phyloP scores from a whole-genome alignment of 1,140 invertebrate species.

The Trypoxylus dichotomus region DNA sequence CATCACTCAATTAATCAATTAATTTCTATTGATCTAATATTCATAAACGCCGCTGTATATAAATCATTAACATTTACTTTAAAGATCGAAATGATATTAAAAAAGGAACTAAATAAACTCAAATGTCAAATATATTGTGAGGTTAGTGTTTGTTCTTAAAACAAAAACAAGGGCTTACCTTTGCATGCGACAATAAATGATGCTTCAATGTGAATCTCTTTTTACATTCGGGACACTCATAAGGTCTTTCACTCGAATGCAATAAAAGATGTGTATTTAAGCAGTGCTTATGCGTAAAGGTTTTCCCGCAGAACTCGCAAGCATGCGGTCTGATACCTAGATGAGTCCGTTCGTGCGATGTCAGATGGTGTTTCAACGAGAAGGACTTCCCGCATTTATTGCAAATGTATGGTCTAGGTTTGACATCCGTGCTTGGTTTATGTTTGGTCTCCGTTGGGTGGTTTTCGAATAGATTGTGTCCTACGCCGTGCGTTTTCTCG shows the following conservation, averaged over 20 bases:
- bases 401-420: slow-evolving; percentile 70
- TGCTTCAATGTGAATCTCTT: slow-evolving; percentile 84
- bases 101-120: background rate
- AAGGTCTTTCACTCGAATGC: slow-evolving; percentile 79
- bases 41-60: too few species aligned
- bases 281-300: slow-evolving; percentile 82
- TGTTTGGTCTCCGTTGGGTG: background rate
- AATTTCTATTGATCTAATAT: too few species aligned
- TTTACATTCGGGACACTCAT: slow-evolving; percentile 81
- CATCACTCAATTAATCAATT: too few species aligned
- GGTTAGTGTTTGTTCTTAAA: background rate
- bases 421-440: background rate
- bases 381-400: slow-evolving; percentile 82
- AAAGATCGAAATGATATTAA: slow-evolving; percentile 23
- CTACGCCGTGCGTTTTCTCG: slow-evolving; percentile 54
- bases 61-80: too few species aligned
- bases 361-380: slow-evolving; percentile 78
- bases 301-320: slow-evolving; percentile 83
- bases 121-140: too few species aligned
- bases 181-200: slow-evolving; percentile 76
- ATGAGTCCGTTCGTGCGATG: slow-evolving; percentile 77
- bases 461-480: background rate
- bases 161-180: slow-evolving; percentile 53
- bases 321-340: slow-evolving; percentile 80
- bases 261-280: slow-evolving; percentile 78